Percentiles rank a stretch among this genome's conserved stretches.
phyloP scores from a whole-genome alignment of 2,888 invertebrate species.

The Pardosa pseudoannulata region DNA sequence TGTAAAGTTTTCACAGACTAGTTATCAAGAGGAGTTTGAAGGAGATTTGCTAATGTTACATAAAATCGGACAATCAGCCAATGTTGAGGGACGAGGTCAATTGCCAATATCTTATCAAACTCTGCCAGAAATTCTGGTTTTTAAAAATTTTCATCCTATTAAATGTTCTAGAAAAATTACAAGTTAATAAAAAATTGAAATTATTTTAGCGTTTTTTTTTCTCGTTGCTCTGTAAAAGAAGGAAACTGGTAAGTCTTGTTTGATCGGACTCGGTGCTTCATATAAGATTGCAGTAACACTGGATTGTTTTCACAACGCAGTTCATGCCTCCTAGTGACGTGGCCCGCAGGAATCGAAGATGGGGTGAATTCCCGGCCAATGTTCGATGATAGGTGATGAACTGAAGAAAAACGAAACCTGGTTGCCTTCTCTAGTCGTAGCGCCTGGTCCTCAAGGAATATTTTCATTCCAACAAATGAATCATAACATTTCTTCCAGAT shows the following conservation, averaged over 20 bases:
- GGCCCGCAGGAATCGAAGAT: conserved; percentile 24
- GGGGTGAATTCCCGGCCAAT: conserved; percentile 43
- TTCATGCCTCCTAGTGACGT: conserved; percentile 33
- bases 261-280: conserved; percentile 45
- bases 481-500: background rate
- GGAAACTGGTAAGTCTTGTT: background rate
- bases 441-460: conserved; percentile 60
- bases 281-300: conserved; percentile 37
- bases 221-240: background rate
- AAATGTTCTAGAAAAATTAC: background rate
- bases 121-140: conserved; percentile 2
- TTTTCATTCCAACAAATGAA: background rate
- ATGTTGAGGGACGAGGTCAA: background rate
- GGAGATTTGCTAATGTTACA: background rate
- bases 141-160: background rate
- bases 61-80: background rate
- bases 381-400: conserved; percentile 64
- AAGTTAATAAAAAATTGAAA: background rate
- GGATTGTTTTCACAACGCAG: conserved; percentile 44
- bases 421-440: conserved; percentile 52
- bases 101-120: background rate
- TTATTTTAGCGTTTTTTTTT: background rate
- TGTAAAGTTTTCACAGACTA: too few species aligned
- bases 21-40: background rate
- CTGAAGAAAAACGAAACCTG: conserved; percentile 52